A percentile compares a stretch with the other conserved stretches of the same genome.
Evolutionary conservation across 1,140 invertebrate species (phyloP).

Genomic region (Drosophila insularis): DNA sequence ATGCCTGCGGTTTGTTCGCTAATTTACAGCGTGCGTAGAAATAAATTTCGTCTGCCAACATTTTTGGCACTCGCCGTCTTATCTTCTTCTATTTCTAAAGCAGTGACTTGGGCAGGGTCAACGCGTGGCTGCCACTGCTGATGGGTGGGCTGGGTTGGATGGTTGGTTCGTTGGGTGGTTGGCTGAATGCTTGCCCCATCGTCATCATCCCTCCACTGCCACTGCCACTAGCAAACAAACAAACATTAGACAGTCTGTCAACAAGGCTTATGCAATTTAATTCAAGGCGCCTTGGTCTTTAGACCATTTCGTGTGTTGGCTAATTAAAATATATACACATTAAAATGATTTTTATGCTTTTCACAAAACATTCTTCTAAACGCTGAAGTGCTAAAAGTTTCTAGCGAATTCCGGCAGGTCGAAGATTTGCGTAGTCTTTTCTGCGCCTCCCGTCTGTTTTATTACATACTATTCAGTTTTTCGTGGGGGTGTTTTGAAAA

Average conservation of each 20-base stretch:
- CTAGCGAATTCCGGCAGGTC: slow-evolving; percentile 31
- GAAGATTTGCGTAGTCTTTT: slow-evolving; percentile 61
- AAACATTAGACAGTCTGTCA: slow-evolving; percentile 55
- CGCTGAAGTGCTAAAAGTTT: slow-evolving; percentile 64
- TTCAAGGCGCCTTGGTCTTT: slow-evolving; percentile 38
- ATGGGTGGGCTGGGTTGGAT: slow-evolving; percentile 1
- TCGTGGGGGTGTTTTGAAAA: slow-evolving; percentile 29
- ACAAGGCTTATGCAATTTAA: slow-evolving; percentile 68
- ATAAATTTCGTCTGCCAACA: slow-evolving; percentile 67
- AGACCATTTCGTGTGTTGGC: slow-evolving; percentile 31
- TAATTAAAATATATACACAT: slow-evolving; percentile 66
- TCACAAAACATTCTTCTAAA: slow-evolving; percentile 22
- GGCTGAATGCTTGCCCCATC: slow-evolving; percentile 20
- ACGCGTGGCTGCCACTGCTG: slow-evolving; percentile 57
- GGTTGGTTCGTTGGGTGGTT: background rate
- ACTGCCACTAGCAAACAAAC: slow-evolving; percentile 7
- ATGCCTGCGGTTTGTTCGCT: slow-evolving; percentile 44
- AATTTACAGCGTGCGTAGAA: slow-evolving; percentile 78
- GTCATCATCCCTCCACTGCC: no score
- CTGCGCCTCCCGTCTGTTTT: slow-evolving; percentile 48
- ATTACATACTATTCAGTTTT: slow-evolving; percentile 49
- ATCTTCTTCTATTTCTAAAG: slow-evolving; percentile 14
- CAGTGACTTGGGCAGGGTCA: slow-evolving; percentile 62
- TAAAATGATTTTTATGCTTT: slow-evolving; percentile 47
- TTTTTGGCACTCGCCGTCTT: slow-evolving; percentile 29